Base-by-base conservation (phyloP, 2,113 vertebrate genomes). In the Paradoxurus hermaphroditus region DNA sequence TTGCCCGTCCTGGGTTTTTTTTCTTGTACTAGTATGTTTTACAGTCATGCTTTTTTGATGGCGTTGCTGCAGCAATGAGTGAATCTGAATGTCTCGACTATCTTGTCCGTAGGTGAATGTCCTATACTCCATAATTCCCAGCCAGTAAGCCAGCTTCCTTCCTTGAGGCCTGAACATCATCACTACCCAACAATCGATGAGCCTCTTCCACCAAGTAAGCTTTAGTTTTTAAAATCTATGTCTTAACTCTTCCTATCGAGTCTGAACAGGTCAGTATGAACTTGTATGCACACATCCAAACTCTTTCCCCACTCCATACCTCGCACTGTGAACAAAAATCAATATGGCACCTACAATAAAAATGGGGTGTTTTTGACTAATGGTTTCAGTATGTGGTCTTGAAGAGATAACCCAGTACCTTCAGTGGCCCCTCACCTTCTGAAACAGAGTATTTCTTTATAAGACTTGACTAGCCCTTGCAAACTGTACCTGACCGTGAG, bases 121-220 rank as follows among this genome's bases (percentile, higher is more conserved):
- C 98, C 99, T 98, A 99, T 99, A 98, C 99, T 99, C 95, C 99
- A 99, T 99, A 99, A 99, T 99, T 99, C 99, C 98, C 99, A 99
- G 99, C 99, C 99, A 98, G 99, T 99, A 98, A 99, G 98, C 98
- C 99, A 99, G 97, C 99, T 99, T 99, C 99, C 99, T 99, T 99
- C 99, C 98, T 98, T 99, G 99, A 99, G 99, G 99, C 98, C 99
- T 98, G 99, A 99, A 97, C 99, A 99, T 97, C 99, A 99, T 98
- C 99, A 99, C 99, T 99, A 99, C 98, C 99, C 99, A 99, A 99
- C 99, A 98, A 99, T 99, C 97, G 99, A 99, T 98, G 99, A 99
- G 98, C 99, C 99, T 98, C 99, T 99, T 99, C 99, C 99, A 98
- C 99, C 99, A 99, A 99, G 99, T 99, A 99, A 99, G 99, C 98